Evolutionary conservation across 92 coral and sea anemone genomes (phyloP), one percentile per base, ranked within the genome.

Genomic region (Galaxea fascicularis): DNA sequence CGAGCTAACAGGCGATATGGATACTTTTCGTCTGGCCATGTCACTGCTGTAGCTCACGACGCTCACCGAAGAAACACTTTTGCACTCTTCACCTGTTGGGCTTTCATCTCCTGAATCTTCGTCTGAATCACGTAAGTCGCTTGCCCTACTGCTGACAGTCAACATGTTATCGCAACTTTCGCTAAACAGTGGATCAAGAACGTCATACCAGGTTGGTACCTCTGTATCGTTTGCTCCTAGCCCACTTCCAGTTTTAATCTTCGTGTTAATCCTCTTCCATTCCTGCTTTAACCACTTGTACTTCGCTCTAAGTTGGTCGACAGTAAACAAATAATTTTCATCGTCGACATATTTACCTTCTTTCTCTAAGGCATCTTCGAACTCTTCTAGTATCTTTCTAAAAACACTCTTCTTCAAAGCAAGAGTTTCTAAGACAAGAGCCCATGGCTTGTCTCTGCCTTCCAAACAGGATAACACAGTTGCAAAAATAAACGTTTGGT

Each of bases 221-320:
- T 45, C 31, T 24, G 67, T 62, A 17, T 62, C 67, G 16, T 62
- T 24, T 22, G 30, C 67, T 4, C 31, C 67, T 22, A 24, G 14
- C 11, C 67, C 67, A 62, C 30, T 65, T 14, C 70, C 41, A 39
- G 89, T 62, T n/a, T 74, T 72, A 45, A 91, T 91, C 53, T 87
- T 87, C 75, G 39, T 76, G 72, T 71, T 71, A 67, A 87, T 91
- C 27, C 64, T 91, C 10, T 78, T 4, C 91, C 94, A 91, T 74
- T 87, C 77, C 62, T 87, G 72, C 65, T 87, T 73, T 39, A 83
- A 84, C 87, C 92, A 88, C 62, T 83, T 91, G 31, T 71, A 88
- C 84, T 91, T 91, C 53, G 76, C 86, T 49, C 80, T 73, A 18
- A 87, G 52, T 51, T 65, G 47, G 53, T 91, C 91, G 24, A 73